Percentiles rank a stretch among this genome's conserved stretches.
Evolutionary conservation across 2,888 invertebrate species (phyloP).

Genomic region (Pristionchus maxplancki): DNA sequence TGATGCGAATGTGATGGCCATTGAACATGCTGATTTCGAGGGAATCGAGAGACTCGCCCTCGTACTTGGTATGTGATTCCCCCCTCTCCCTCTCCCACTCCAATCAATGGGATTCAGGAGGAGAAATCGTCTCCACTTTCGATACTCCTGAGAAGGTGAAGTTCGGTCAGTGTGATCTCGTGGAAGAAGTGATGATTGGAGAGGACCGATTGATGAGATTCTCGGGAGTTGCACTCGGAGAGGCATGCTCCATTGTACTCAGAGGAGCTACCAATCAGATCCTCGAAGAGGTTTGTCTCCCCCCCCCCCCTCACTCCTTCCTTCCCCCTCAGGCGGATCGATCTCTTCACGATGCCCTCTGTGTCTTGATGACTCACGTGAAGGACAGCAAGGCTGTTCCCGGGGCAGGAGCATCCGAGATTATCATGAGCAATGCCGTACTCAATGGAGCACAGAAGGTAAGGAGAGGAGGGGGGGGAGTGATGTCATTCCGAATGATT

Average conservation of each 20-base stretch:
- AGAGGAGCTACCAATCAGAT: slow-evolving; percentile 98
- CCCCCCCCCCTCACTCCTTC: too few species aligned
- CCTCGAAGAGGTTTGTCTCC: slow-evolving; percentile 85
- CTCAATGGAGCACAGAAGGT: slow-evolving; percentile 71
- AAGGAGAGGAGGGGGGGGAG: not conserved
- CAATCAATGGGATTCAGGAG: slow-evolving; percentile 79
- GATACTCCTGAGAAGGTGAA: slow-evolving; percentile 93
- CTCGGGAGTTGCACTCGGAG: slow-evolving; percentile 82
- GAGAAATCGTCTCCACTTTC: slow-evolving; percentile 98
- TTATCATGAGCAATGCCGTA: slow-evolving; percentile 96
- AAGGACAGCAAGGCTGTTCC: slow-evolving; percentile 90
- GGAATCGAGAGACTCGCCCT: slow-evolving; percentile 97
- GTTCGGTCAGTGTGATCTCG: slow-evolving; percentile 93
- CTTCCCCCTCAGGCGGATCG: slow-evolving; percentile 86
- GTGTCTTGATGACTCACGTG: slow-evolving; percentile 95
- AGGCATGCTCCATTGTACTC: slow-evolving; percentile 96
- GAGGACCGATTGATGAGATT: slow-evolving; percentile 95
- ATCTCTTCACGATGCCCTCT: slow-evolving; percentile 97
- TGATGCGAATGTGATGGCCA: slow-evolving; percentile 93
- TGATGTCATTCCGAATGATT: not conserved
- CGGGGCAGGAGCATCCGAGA: slow-evolving; percentile 88
- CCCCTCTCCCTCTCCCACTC: not conserved
- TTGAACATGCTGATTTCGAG: slow-evolving; percentile 99
- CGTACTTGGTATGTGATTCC: slow-evolving; percentile 89
- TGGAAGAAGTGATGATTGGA: slow-evolving; percentile 98